Percentiles rank a stretch among this genome's conserved stretches.
Evolutionary conservation across 2,113 vertebrate genomes (phyloP).

Genomic region (Copsychus sechellarum): DNA sequence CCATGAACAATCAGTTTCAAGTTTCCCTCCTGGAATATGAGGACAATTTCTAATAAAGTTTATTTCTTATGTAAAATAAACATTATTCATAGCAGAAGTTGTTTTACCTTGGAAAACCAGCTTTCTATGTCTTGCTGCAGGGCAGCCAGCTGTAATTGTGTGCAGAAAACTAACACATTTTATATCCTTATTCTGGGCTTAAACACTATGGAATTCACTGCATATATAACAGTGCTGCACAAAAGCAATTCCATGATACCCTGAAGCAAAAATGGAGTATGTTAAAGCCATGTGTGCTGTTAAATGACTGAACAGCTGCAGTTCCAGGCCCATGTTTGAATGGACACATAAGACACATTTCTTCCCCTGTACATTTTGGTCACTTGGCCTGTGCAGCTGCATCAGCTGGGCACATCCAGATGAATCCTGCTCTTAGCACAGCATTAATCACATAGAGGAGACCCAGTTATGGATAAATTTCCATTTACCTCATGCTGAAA

Average conservation of each 20-base stretch:
- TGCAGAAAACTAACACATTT: background rate
- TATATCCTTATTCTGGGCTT: background rate
- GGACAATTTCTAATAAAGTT: background rate
- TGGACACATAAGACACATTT: background rate
- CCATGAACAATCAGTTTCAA: background rate
- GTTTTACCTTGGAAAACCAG: background rate
- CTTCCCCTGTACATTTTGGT: background rate
- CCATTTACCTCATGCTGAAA: background rate
- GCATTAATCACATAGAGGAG: background rate
- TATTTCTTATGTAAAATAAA: background rate
- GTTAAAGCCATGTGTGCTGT: background rate
- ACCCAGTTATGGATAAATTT: background rate
- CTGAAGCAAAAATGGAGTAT: background rate
- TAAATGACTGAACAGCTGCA: background rate
- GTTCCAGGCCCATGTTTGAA: background rate
- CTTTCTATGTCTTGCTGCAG: background rate
- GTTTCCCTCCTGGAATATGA: background rate
- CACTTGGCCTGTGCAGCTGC: accelerated
- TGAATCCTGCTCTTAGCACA: background rate
- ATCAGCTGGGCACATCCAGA: background rate
- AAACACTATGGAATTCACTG: background rate
- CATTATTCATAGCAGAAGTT: background rate
- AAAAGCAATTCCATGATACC: slow-evolving; percentile 3
- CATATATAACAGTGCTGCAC: background rate
- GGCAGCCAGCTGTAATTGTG: background rate